Evolutionary conservation across 2,888 invertebrate genomes (phyloP), one percentile per base, ranked within the genome.

Genomic region (Poecilobothrus nobilitatus): DNA sequence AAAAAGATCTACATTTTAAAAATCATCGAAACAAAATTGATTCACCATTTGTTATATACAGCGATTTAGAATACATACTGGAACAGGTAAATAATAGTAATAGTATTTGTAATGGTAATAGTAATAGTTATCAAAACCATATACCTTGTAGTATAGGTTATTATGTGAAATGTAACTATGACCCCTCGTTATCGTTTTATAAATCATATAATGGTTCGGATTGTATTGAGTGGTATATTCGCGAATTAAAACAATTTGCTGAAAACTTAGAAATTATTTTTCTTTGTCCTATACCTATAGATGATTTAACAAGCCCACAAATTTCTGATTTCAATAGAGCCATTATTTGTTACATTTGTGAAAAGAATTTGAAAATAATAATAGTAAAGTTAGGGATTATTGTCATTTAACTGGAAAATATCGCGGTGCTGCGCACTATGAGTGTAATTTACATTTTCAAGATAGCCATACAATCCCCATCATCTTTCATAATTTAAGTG

Each of bases 381-480:
- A n/a, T n/a, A n/a, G n/a, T n/a, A n/a, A n/a, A n/a, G n/a, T n/a
- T n/a, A n/a, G 66, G 68, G 71, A 73, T 64, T 71, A 73, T 63
- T 68, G 69, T 66, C 72, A 72, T 62, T 63, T 73, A n/a, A n/a
- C n/a, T n/a, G n/a, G n/a, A n/a, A n/a, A n/a, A n/a, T n/a, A n/a
- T n/a, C n/a, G n/a, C n/a, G n/a, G n/a, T n/a, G n/a, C n/a, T n/a
- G n/a, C n/a, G n/a, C n/a, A n/a, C n/a, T n/a, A n/a, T n/a, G n/a
- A 8, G 1, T 75, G 72, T 66, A 75, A 75, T 67, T 33, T 75
- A 18, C 70, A 71, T 61, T 71, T 66, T 64, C 70, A 70, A 44
- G 63, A 65, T 18, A 69, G 70, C 37, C 64, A 66, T 33, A 71
- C 70, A 61, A n/a, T n/a, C n/a, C n/a, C n/a, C n/a, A n/a, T n/a